These are phyloP conservation scores for Onychostoma macrolepis DNA, from an alignment of 2,113 vertebrate species.

Conservation along the genomic window DNA sequence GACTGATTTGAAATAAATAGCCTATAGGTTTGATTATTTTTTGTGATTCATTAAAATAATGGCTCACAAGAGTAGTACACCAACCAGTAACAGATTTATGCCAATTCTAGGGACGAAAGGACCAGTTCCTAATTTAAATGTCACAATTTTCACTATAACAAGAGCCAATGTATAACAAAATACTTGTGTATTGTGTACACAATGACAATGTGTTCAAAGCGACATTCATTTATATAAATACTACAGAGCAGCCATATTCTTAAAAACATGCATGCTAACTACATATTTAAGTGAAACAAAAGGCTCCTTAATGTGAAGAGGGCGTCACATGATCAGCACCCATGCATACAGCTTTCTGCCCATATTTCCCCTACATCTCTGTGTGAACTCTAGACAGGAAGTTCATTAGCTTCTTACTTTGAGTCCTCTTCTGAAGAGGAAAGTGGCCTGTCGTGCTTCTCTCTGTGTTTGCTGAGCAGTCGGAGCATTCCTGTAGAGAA, in stretches of 20 bases:
- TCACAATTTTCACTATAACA: not conserved
- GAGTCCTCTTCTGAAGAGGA: constrained; percentile 90
- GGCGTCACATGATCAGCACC: not conserved
- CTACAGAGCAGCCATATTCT: not conserved
- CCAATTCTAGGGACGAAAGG: not conserved
- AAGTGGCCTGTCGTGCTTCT: constrained; percentile 91
- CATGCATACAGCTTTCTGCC: not conserved
- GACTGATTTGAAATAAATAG: not conserved
- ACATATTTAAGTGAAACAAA: not conserved
- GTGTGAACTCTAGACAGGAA: not conserved
- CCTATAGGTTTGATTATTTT: not conserved
- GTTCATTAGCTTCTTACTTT: constrained; percentile 77
- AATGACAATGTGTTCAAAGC: not conserved
- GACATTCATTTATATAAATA: not conserved
- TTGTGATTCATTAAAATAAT: not conserved
- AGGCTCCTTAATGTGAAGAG: not conserved
- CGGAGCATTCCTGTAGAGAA: constrained; percentile 61
- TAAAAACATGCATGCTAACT: not conserved
- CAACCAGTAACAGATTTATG: too few species aligned
- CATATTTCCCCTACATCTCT: not conserved
- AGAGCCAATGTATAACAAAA: not conserved
- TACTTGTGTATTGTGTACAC: not conserved
- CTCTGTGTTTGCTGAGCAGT: constrained; percentile 76
- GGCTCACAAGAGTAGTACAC: too few species aligned
- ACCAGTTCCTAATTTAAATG: not conserved